A percentile compares a stretch with the other conserved stretches of the same genome.
Evolutionary conservation across 2,113 vertebrate species (phyloP).

Genomic region (Macroglossus sobrinus): DNA sequence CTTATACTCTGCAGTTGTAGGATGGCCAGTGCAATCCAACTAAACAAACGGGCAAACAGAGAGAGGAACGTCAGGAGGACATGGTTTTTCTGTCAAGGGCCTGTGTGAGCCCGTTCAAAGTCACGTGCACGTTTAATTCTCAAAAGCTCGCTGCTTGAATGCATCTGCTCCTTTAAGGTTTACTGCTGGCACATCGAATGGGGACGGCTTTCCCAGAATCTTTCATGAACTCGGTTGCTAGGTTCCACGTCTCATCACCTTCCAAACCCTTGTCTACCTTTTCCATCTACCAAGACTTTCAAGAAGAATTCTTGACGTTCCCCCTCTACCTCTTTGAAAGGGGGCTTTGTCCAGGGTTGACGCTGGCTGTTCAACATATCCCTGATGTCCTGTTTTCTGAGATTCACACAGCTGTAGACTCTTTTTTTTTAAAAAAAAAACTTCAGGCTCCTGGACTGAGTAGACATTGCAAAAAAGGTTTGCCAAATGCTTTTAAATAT

Average conservation of each 20-base stretch:
- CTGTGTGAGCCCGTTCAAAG: not conserved
- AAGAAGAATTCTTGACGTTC: not conserved
- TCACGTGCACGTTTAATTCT: not conserved
- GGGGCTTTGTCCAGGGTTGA: not conserved
- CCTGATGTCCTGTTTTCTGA: not conserved
- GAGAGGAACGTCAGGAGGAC: not conserved
- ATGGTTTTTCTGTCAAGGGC: not conserved
- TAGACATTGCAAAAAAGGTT: not conserved
- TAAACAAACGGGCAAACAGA: not conserved
- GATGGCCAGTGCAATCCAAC: not conserved
- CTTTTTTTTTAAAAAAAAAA: not conserved
- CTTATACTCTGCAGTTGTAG: accelerated
- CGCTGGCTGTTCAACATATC: accelerated
- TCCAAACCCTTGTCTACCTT: not conserved
- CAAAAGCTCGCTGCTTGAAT: not conserved
- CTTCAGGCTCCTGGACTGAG: not conserved
- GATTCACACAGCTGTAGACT: not conserved
- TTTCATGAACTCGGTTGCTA: not conserved
- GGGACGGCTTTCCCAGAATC: not conserved
- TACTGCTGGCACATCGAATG: accelerated
- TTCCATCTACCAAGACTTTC: not conserved
- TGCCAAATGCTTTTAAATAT: not conserved
- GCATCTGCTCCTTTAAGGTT: not conserved
- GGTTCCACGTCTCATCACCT: not conserved
- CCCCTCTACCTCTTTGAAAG: not conserved